Evolutionary conservation across 2,113 vertebrate species (phyloP).

Genomic region (Onychorhynchus coronatus): DNA sequence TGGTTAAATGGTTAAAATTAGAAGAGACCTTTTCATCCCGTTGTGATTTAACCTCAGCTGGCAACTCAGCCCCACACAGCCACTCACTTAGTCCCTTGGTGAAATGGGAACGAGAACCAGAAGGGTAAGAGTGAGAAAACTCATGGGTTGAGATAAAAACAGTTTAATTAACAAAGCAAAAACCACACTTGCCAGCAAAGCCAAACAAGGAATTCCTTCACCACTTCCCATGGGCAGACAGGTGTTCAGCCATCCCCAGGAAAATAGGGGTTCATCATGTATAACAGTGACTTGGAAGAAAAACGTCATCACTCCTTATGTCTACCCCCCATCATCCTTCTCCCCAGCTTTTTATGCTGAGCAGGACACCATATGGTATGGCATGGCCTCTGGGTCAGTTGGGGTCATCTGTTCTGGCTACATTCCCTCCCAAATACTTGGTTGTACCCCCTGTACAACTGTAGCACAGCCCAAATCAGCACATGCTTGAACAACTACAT

Average conservation of each 20-base stretch:
- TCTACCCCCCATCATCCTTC: not conserved
- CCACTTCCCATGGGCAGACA: not conserved
- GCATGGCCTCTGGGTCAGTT: not conserved
- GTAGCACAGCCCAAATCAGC: not conserved
- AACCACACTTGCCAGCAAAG: not conserved
- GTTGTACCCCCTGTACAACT: not conserved
- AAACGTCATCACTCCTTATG: not conserved
- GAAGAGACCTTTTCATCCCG: not conserved
- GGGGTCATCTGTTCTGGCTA: not conserved
- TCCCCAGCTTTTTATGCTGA: not conserved
- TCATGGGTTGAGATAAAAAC: not conserved
- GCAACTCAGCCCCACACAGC: not conserved
- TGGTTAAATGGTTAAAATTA: not conserved
- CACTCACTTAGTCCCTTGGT: rapidly evolving
- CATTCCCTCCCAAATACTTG: not conserved
- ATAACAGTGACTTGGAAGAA: not conserved
- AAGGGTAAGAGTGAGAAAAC: not conserved
- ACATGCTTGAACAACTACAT: not conserved
- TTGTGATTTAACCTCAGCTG: not conserved
- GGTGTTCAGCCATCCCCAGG: not conserved
- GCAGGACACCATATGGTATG: not conserved
- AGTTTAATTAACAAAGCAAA: not conserved
- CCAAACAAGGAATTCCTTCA: not conserved
- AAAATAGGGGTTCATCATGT: not conserved
- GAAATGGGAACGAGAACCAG: not conserved